Conservation (phyloP, 2,797 vertebrate genomes). For the Sebastes oblongus region DNA sequence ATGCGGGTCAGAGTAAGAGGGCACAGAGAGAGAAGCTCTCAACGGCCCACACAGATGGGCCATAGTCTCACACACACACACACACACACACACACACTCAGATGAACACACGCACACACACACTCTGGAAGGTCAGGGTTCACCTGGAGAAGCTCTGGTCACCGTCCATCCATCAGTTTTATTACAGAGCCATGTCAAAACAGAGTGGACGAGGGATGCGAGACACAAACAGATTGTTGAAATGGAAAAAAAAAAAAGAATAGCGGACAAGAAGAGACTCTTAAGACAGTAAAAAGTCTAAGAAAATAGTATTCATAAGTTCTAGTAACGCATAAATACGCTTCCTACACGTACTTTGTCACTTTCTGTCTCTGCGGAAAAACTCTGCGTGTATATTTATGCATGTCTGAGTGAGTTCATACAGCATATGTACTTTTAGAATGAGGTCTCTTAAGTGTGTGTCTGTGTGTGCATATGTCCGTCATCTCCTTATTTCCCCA, state of each 20-base stretch:
- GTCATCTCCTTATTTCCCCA: conserved; percentile 56
- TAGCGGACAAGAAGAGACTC: neutral
- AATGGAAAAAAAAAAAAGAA: neutral
- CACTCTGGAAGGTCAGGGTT: conserved; percentile 81
- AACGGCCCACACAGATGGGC: conserved; percentile 78
- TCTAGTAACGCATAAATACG: neutral
- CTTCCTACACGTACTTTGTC: neutral
- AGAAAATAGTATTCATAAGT: neutral
- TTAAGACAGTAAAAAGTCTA: neutral
- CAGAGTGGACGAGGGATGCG: conserved; percentile 28
- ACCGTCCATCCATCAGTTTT: conserved; percentile 85
- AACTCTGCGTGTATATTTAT: conserved; percentile 29
- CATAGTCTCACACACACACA: conserved; percentile 32
- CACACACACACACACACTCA: neutral
- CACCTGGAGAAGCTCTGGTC: conserved; percentile 83
- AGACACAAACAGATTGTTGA: conserved; percentile 17
- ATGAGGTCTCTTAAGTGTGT: conserved; percentile 26
- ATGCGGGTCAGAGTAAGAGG: conserved; percentile 77
- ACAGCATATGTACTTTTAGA: conserved; percentile 27
- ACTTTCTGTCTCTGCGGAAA: neutral
- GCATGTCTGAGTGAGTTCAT: conserved; percentile 17
- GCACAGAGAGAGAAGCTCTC: conserved; percentile 75
- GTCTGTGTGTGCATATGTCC: conserved; percentile 1
- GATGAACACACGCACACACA: conserved; percentile 24
- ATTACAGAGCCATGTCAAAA: conserved; percentile 73